Base-by-base conservation (phyloP, 2,797 vertebrate species). In the Anas capensis region DNA sequence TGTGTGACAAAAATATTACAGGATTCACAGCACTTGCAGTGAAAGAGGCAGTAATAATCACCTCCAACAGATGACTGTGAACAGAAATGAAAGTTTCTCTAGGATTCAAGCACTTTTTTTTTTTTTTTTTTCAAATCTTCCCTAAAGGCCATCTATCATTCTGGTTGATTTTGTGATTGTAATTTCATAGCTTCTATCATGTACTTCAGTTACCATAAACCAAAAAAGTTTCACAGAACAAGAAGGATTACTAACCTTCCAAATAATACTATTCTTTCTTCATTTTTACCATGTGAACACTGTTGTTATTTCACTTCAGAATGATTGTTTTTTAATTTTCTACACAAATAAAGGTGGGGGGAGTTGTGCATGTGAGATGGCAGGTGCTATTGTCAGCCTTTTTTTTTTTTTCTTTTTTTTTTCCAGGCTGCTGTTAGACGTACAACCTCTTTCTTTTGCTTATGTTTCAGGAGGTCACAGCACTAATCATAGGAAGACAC, bases 1-100 rank as follows among this genome's bases (percentile, higher is more conserved):
- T 49, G 29, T 29, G 23, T 48, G 27, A 40, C 31, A 92, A 93
- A 86, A 92, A 57, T 29, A 69, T 57, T 75, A 56, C 33, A 88
- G 49, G 57, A 93, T 57, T 88, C 69, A 61, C 15, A 71, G 31
- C 20, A 75, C 44, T 1, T 88, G 34, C 64, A 83, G 33, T 51
- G 29, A 61, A 90, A 81, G 72, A 53, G 61, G 66, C n/a, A 73
- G 18, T 44, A 82, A 85, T 26, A 48, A 83, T 53, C 34, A 44
- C 29, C 38, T 89, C 40, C 56, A 91, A 64, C 4, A 87, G 48
- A 49, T 0, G 1, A 87, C n/a, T 70, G 38, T 48, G 34, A 88
- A 57, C 3, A 80, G 40, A 62, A 57, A 12, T 44, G 27, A 87
- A 44, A 56, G 80, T 89, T 88, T 92, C 66, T 65, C 38, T 1